Evolutionary conservation across 2,888 invertebrate genomes (phyloP), one percentile per base, ranked within the genome.

Genomic region (Eudemis profundana): DNA sequence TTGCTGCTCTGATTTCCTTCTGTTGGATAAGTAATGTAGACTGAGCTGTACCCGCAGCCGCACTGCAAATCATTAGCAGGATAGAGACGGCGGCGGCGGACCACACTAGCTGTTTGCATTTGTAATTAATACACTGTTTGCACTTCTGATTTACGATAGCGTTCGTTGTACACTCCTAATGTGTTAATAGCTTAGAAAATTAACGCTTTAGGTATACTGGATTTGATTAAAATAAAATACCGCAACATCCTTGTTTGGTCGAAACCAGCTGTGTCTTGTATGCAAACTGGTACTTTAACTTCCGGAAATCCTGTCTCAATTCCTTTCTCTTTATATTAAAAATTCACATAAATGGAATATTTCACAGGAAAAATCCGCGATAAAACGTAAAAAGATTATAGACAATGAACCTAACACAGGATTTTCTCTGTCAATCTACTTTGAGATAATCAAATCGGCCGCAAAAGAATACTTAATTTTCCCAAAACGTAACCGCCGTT

Each of bases 51-150:
- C 56, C 69, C 69, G 77, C 74, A 78, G 83, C 85, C 83, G 81
- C 81, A 82, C 86, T 89, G 89, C 90, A 90, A 90, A 90, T 91
- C 90, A 91, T 92, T 90, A 90, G 87, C 85, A 86, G 87, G 85
- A 87, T 89, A 87, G 89, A 89, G 89, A 89, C 84, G 87, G 86
- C 85, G 85, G 89, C 85, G 90, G 90, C 82, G 77, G 84, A 85
- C 89, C 90, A 86, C 89, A 89, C 86, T 89, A 83, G 87, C 88
- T 90, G 91, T 92, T 91, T 90, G 90, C 90, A 92, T 92, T 90
- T 85, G 89, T 91, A 92, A 92, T 92, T 90, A 91, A 92, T 91
- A 90, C 89, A 91, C 85, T 90, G 90, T 91, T 91, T 91, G 90
- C 85, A 81, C 86, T 85, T 82, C 86, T 92, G 90, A 92, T 91